Percentiles rank a stretch among this genome's conserved stretches.
Evolutionary conservation across 2,797 vertebrate species (phyloP).

Genomic region (Aselliscus stoliczkanus): DNA sequence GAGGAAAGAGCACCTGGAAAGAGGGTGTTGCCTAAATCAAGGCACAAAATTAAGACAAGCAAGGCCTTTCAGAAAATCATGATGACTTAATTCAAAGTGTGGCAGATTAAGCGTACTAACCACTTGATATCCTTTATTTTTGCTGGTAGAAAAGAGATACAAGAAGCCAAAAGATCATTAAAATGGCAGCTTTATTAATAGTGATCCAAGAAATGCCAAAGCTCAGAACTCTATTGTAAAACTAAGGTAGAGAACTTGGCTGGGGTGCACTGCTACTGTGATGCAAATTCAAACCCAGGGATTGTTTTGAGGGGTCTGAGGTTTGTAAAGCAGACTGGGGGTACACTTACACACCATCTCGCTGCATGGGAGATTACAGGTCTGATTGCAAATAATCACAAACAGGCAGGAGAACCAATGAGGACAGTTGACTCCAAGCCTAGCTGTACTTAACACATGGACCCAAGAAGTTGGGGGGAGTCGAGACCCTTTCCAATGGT

Average conservation of each 20-base stretch:
- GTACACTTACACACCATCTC: background rate
- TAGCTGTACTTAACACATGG: background rate
- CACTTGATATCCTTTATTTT: background rate
- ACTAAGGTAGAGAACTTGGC: no score
- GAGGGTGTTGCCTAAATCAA: background rate
- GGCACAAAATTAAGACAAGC: background rate
- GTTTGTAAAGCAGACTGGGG: background rate
- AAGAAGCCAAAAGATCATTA: background rate
- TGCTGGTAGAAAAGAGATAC: background rate
- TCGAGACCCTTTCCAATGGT: fast-evolving
- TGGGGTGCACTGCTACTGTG: no score
- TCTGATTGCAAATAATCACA: background rate
- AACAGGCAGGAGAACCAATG: background rate
- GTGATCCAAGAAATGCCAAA: background rate
- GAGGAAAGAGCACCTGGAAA: background rate
- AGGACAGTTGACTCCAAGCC: background rate
- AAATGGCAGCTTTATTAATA: background rate
- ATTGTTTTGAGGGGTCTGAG: background rate
- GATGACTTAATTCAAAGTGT: background rate
- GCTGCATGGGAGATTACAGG: background rate
- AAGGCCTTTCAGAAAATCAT: background rate
- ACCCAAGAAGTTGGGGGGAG: background rate
- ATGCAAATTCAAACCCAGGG: background rate
- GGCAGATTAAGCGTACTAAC: background rate
- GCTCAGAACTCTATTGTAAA: background rate